phyloP scores from a whole-genome alignment of 30 jellyfish, hydroid and myxozoan genomes.

The Turritopsis dohrnii region DNA sequence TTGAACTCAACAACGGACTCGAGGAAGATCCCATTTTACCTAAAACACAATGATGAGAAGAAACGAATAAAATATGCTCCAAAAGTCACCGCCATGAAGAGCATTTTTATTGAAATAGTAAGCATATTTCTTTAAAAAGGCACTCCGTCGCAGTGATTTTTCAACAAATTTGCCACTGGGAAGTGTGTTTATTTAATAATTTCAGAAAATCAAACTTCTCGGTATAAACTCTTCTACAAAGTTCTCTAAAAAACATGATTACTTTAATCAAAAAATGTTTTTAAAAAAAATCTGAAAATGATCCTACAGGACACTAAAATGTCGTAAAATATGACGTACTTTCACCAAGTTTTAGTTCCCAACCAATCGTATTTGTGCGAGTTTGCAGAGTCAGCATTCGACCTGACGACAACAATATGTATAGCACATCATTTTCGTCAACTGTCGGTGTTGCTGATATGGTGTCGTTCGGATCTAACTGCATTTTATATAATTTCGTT shows the following conservation, averaged over 20 bases:
- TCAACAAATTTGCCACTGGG: too few relatives aligned
- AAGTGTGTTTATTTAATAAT: too few relatives aligned
- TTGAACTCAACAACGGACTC: conserved; percentile 65
- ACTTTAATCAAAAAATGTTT: too few relatives aligned
- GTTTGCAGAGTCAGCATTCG: conserved; percentile 48
- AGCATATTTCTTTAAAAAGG: too few relatives aligned
- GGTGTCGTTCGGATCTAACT: conserved; percentile 30
- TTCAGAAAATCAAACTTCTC: too few relatives aligned
- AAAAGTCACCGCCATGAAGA: too few relatives aligned
- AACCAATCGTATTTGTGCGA: conserved; percentile 33
- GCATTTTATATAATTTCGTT: conserved; percentile 33
- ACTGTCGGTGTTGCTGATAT: conserved; percentile 55
- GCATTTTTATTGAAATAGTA: too few relatives aligned
- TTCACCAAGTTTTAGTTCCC: conserved; percentile 40
- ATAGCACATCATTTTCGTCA: conserved; percentile 32
- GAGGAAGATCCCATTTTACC: conserved; percentile 34
- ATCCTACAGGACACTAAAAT: too few relatives aligned
- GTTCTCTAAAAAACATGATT: too few relatives aligned
- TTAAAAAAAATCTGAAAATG: too few relatives aligned
- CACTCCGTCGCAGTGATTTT: too few relatives aligned
- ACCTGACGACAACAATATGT: conserved; percentile 47
- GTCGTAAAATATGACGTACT: not conserved
- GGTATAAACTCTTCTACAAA: too few relatives aligned
- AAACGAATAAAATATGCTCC: not conserved
- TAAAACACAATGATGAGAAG: not conserved